Evolutionary conservation across 2,113 vertebrate species (phyloP).

Genomic region (Clupea harengus): DNA sequence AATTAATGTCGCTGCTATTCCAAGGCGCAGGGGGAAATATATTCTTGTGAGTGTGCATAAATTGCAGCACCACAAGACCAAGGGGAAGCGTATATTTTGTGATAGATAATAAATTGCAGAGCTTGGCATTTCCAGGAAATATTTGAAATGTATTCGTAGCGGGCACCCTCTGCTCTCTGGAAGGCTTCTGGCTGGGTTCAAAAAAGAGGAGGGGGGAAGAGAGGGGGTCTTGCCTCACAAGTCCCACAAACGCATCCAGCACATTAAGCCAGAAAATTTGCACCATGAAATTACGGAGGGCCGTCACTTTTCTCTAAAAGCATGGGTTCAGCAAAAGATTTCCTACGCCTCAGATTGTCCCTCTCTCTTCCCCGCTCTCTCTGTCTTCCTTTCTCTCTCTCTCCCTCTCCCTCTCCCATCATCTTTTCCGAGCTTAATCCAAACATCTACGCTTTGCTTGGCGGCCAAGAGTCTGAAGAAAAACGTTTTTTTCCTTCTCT

Average conservation of each 20-base stretch:
- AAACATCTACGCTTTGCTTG: conserved; percentile 50
- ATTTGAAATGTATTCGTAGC: background rate
- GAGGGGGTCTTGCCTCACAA: background rate
- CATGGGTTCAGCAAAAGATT: conserved; percentile 34
- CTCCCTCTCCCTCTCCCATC: conserved; percentile 37
- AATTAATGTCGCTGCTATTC: background rate
- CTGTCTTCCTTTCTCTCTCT: conserved; percentile 27
- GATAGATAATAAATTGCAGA: conserved; percentile 4
- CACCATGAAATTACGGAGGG: conserved; percentile 38
- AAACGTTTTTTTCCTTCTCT: conserved; percentile 16
- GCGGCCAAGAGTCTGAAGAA: conserved; percentile 44
- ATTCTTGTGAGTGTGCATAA: conserved; percentile 11
- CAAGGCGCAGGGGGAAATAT: background rate
- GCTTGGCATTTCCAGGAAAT: conserved; percentile 10
- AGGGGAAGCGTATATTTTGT: conserved; percentile 1
- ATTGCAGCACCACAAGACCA: background rate
- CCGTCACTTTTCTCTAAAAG: conserved; percentile 48
- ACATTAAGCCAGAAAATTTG: conserved; percentile 36
- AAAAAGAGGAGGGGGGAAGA: conserved; percentile 13
- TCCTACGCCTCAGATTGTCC: conserved; percentile 43
- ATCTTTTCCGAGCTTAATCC: conserved; percentile 46
- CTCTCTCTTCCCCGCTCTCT: conserved; percentile 37
- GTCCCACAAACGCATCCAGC: conserved; percentile 41
- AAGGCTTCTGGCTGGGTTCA: conserved; percentile 19
- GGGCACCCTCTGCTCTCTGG: background rate